Percentiles rank a stretch among this genome's conserved stretches.
phyloP scores from a whole-genome alignment of 2,113 vertebrate genomes.

The Oryzias woworae region DNA sequence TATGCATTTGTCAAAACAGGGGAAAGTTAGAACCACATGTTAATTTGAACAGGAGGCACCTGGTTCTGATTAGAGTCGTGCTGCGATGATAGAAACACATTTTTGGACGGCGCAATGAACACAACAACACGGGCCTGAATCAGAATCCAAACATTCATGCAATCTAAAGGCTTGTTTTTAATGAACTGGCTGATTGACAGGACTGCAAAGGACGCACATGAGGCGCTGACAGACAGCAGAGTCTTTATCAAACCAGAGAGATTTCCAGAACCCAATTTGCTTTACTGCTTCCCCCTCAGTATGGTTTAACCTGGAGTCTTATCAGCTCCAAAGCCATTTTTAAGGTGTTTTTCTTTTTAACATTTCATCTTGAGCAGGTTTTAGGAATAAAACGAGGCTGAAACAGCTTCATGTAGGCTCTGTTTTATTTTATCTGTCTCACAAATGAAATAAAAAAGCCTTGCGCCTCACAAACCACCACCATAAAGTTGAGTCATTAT shows the following conservation, averaged over 20 bases:
- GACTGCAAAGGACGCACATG: slow-evolving; percentile 14
- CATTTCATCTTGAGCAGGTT: slow-evolving; percentile 42
- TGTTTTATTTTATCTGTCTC: slow-evolving; percentile 1
- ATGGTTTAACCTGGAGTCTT: slow-evolving; percentile 22
- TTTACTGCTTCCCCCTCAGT: slow-evolving; percentile 60
- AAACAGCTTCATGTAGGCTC: not conserved
- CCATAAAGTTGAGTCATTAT: too few relatives aligned
- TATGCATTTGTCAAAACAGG: slow-evolving; percentile 76
- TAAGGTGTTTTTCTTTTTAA: not conserved
- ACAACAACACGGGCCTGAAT: slow-evolving; percentile 44
- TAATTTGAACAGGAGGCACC: slow-evolving; percentile 75
- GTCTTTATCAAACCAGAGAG: slow-evolving; percentile 31
- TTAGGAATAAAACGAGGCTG: slow-evolving; percentile 33
- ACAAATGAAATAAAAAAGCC: too few relatives aligned
- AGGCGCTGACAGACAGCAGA: slow-evolving; percentile 33
- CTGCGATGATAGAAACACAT: slow-evolving; percentile 66
- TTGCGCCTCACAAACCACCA: too few relatives aligned
- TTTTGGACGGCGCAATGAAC: slow-evolving; percentile 28
- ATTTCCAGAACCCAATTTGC: slow-evolving; percentile 47
- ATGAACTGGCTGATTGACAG: slow-evolving; percentile 42
- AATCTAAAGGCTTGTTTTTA: slow-evolving; percentile 42
- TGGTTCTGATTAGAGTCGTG: slow-evolving; percentile 76
- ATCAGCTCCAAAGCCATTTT: slow-evolving; percentile 24
- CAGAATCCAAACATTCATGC: slow-evolving; percentile 40
- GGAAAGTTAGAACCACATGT: slow-evolving; percentile 82